Evolutionary conservation across 2,113 vertebrate genomes (phyloP).

Genomic region (Blennius ocellaris): DNA sequence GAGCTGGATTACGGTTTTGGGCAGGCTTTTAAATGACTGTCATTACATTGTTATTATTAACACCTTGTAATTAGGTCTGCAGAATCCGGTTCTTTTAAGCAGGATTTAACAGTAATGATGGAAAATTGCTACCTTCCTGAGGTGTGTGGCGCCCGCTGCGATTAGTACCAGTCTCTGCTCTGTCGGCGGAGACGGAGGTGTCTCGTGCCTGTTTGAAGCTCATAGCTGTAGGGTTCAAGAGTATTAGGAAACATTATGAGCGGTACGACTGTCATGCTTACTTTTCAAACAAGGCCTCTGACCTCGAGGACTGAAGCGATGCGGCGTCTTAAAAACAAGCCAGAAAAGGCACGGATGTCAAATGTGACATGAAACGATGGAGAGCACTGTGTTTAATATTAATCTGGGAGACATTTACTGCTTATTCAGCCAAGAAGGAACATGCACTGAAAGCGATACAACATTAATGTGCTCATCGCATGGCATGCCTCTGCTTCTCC

Average conservation of each 20-base stretch:
- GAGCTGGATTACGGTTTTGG: slow-evolving; percentile 91
- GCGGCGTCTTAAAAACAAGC: not conserved
- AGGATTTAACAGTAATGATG: slow-evolving; percentile 97
- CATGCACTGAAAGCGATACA: slow-evolving; percentile 2
- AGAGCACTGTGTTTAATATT: not conserved
- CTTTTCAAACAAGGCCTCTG: slow-evolving; percentile 22
- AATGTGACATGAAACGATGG: not conserved
- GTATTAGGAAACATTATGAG: slow-evolving; percentile 51
- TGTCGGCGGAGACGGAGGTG: slow-evolving; percentile 54
- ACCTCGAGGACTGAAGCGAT: not conserved
- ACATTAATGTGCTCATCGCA: slow-evolving; percentile 15
- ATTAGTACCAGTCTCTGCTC: slow-evolving; percentile 94
- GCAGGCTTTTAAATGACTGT: slow-evolving; percentile 95
- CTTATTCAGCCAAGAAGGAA: slow-evolving; percentile 11
- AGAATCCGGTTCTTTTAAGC: slow-evolving; percentile 97
- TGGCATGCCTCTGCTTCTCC: not conserved
- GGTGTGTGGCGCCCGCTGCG: slow-evolving; percentile 95
- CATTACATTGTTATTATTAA: slow-evolving; percentile 99
- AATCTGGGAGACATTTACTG: not conserved
- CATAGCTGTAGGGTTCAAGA: slow-evolving; percentile 62
- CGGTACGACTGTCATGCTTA: slow-evolving; percentile 1
- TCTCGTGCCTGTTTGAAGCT: slow-evolving; percentile 66
- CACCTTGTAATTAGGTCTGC: slow-evolving; percentile 98
- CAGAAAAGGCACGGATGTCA: not conserved
- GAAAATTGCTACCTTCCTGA: slow-evolving; percentile 98